Percentiles rank a stretch among this genome's conserved stretches.
Evolutionary conservation across 1,140 invertebrate genomes (phyloP).

Genomic region (Heliconius melpomene): DNA sequence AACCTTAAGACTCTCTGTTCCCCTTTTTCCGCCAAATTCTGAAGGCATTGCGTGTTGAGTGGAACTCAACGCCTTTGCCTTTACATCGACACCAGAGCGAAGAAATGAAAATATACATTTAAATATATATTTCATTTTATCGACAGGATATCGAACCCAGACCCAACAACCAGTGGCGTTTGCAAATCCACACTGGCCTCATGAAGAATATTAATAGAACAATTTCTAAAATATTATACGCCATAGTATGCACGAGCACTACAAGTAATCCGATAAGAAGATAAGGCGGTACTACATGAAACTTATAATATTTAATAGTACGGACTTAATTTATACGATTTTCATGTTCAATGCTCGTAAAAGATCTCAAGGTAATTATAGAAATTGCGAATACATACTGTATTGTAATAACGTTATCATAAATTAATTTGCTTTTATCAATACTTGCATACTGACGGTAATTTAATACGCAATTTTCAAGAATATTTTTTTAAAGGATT

Average conservation of each 20-base stretch:
- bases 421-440: neutral
- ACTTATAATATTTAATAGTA: slow-evolving; percentile 33
- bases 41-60: too few species aligned
- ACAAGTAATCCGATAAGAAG: slow-evolving; percentile 35
- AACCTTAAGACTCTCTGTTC: too few species aligned
- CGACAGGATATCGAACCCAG: too few species aligned
- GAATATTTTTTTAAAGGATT: neutral
- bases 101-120: too few species aligned
- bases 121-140: too few species aligned
- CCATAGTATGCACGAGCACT: slow-evolving; percentile 30
- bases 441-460: neutral
- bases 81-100: too few species aligned
- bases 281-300: slow-evolving; percentile 33
- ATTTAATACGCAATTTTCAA: neutral
- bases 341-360: neutral
- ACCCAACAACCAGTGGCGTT: too few species aligned
- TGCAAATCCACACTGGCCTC: too few species aligned
- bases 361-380: slow-evolving; percentile 10
- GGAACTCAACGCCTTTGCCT: too few species aligned
- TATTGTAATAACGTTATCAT: neutral
- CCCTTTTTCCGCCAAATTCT: too few species aligned
- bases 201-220: neutral
- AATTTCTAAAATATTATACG: slow-evolving; percentile 9
- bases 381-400: neutral
- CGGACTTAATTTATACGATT: neutral